Evolutionary conservation across 2,888 invertebrate species (phyloP).

Genomic region (Caenorhabditis sp.): DNA sequence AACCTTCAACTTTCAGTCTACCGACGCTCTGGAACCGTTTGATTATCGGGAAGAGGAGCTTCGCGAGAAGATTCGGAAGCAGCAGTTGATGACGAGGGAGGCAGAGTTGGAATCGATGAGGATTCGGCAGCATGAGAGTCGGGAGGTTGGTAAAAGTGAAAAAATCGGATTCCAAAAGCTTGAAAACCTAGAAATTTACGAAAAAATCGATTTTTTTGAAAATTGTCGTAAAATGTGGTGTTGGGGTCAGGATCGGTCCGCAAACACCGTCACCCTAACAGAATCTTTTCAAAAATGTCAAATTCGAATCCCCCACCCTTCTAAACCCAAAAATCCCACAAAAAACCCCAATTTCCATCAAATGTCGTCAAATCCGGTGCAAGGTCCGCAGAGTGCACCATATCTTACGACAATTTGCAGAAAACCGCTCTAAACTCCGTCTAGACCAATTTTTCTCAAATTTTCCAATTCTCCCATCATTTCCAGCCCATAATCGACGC

Average conservation of each 20-base stretch:
- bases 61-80: constrained; percentile 42
- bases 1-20: constrained; percentile 17
- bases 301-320: no score
- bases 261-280: neutral
- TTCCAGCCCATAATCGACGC: constrained; percentile 52
- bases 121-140: constrained; percentile 33
- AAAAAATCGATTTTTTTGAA: neutral
- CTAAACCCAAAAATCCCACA: no score
- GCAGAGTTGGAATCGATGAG: constrained; percentile 42
- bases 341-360: no score
- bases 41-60: constrained; percentile 53
- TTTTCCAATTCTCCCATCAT: neutral
- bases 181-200: neutral
- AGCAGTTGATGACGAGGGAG: constrained; percentile 41
- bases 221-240: neutral
- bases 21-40: neutral
- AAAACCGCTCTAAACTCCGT: no score
- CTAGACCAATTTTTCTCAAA: neutral
- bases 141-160: no score
- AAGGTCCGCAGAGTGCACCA: neutral
- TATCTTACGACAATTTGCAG: constrained; percentile 1
- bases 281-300: neutral
- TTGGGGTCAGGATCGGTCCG: no score
- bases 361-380: neutral
- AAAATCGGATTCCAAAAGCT: no score